phyloP scores from a whole-genome alignment of 2,113 vertebrate species.

The Ictalurus furcatus region DNA sequence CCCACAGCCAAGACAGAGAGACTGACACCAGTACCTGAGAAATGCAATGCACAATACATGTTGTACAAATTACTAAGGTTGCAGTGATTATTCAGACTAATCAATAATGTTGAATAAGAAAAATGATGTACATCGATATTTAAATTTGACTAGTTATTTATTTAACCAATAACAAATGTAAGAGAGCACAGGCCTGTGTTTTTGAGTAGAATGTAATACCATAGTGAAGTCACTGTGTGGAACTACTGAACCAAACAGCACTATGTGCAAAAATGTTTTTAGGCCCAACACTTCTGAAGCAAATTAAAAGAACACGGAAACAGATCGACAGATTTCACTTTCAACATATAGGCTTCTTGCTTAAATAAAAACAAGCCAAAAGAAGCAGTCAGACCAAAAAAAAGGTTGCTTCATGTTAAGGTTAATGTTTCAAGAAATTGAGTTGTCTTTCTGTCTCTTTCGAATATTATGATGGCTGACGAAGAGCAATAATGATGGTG shows the following conservation, averaged over 20 bases:
- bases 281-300: not conserved
- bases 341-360: not conserved
- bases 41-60: conserved; percentile 36
- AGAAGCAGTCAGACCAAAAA: not conserved
- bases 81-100: not conserved
- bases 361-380: not conserved
- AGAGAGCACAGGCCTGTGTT: not conserved
- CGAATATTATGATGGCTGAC: not conserved
- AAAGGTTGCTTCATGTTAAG: not conserved
- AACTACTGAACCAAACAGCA: not conserved
- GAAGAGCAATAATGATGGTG: not conserved
- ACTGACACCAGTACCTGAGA: conserved; percentile 81
- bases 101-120: not conserved
- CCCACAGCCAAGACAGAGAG: conserved; percentile 85
- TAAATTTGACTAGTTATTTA: not conserved
- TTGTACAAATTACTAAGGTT: not conserved
- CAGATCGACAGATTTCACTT: not conserved
- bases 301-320: not conserved
- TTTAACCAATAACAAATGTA: not conserved
- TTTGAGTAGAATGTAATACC: not conserved
- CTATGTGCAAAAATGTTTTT: not conserved
- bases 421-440: not conserved
- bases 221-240: not conserved
- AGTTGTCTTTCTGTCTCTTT: not conserved
- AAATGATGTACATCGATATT: not conserved